Base-by-base conservation (phyloP, 2,113 vertebrate species). In the Sorex fumeus region DNA sequence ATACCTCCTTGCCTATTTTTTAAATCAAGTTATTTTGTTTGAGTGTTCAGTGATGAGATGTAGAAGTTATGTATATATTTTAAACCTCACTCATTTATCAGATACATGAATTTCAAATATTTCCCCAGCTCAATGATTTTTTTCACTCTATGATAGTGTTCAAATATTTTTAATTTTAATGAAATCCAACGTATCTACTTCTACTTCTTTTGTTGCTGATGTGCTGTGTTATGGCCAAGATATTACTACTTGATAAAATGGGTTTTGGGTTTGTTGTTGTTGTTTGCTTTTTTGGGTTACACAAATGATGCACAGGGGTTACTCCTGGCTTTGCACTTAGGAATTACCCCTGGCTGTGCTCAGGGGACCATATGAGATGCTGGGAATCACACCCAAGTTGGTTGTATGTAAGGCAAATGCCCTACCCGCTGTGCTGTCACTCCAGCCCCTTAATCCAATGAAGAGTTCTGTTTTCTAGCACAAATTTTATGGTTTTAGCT, bases 391-490 rank as follows among this genome's bases (percentile, higher is more conserved):
- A n/a, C n/a, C n/a, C n/a, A n/a, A n/a, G n/a, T n/a, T n/a, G n/a
- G n/a, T n/a, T n/a, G n/a, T n/a, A n/a, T n/a, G n/a, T n/a, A n/a
- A n/a, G n/a, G n/a, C n/a, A n/a, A n/a, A n/a, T n/a, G n/a, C n/a
- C n/a, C n/a, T n/a, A n/a, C n/a, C n/a, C n/a, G n/a, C n/a, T n/a
- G n/a, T n/a, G n/a, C n/a, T n/a, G n/a, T n/a, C n/a, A n/a, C n/a
- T n/a, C n/a, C n/a, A n/a, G n/a, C n/a, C n/a, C n/a, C n/a, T n/a
- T n/a, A n/a, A n/a, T n/a, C n/a, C n/a, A n/a, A n/a, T n/a, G n/a
- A n/a, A n/a, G n/a, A n/a, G n/a, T n/a, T n/a, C 53, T 78, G 28
- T 80, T 79, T 84, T 75, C 67, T 85, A 25, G 74, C 28, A 53
- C 66, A 3, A 36, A 34, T 71, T 91, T 78, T 78, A n/a, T 71